A percentile compares a stretch with the other conserved stretches of the same genome.
Conservation (phyloP, 2,888 invertebrate species). For the Erebia aethiops region DNA sequence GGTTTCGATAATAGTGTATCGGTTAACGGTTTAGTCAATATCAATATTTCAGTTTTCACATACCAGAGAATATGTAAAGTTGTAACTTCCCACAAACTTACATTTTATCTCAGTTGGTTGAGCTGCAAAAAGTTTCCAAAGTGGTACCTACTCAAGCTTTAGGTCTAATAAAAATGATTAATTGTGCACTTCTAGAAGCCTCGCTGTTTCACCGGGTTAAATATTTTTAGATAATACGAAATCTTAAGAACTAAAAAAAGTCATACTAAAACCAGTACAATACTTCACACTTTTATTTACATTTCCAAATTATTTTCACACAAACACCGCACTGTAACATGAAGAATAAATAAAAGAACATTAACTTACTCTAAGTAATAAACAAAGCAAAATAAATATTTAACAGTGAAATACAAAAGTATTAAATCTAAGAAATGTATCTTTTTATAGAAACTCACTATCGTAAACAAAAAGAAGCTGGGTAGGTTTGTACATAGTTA, state of each 20-base stretch:
- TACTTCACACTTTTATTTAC: conserved; percentile 2
- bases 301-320: background rate
- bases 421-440: too few species aligned
- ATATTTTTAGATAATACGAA: background rate
- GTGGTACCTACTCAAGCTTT: too few species aligned
- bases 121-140: background rate
- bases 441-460: too few species aligned
- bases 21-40: too few species aligned
- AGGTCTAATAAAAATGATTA: too few species aligned
- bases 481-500: background rate
- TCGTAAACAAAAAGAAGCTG: too few species aligned
- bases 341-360: conserved; percentile 8
- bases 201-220: background rate
- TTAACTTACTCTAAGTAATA: background rate
- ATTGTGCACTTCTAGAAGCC: background rate
- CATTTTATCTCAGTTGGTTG: background rate
- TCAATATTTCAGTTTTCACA: background rate
- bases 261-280: background rate
- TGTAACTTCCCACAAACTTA: background rate
- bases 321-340: conserved; percentile 5
- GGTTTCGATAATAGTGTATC: too few species aligned
- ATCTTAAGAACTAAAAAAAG: too few species aligned
- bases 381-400: background rate
- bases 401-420: too few species aligned
- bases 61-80: background rate